These are phyloP conservation scores for Pteronura brasiliensis DNA, from an alignment of 2,113 vertebrate species.

Conservation along the genomic window DNA sequence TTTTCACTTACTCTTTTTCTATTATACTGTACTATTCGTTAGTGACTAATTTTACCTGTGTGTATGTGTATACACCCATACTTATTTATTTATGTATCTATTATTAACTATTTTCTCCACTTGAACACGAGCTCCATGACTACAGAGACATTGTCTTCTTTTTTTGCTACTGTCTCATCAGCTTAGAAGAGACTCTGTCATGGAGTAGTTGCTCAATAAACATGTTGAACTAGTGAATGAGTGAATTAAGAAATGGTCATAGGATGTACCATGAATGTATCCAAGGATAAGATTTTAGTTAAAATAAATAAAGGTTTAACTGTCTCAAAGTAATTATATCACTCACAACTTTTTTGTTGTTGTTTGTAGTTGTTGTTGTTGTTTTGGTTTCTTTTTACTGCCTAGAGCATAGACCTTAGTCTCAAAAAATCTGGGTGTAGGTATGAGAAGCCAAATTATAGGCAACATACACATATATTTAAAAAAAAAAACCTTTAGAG, in stretches of 20 bases:
- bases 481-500: neutral
- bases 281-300: neutral
- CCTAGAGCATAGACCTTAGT: neutral
- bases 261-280: neutral
- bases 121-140: neutral
- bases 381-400: neutral
- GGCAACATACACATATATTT: neutral
- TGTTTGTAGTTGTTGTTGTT: too few relatives aligned
- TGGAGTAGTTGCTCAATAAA: neutral
- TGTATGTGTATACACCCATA: neutral
- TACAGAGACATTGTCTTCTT: neutral
- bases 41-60: neutral
- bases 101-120: neutral
- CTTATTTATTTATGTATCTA: neutral
- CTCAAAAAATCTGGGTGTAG: neutral
- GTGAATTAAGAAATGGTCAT: too few relatives aligned
- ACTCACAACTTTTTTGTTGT: neutral
- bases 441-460: neutral
- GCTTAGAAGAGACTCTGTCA: neutral
- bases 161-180: neutral
- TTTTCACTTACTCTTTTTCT: neutral
- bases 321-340: neutral
- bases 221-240: neutral
- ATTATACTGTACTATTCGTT: neutral
- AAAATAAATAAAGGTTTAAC: neutral